phyloP scores from a whole-genome alignment of 1,140 invertebrate species.

The Habropoda laboriosa region DNA sequence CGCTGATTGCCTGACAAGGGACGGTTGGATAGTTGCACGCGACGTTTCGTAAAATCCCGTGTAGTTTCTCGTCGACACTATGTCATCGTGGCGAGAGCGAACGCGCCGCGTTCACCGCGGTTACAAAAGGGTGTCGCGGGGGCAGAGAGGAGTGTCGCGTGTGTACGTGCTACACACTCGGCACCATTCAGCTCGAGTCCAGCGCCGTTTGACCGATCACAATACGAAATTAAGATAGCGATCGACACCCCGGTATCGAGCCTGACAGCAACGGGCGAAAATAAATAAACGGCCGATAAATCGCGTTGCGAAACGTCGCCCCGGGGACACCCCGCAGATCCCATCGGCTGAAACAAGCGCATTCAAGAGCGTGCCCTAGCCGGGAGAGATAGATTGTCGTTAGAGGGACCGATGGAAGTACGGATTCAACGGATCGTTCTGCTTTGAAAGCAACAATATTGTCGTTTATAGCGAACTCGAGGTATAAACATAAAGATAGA shows the following conservation, averaged over 20 bases:
- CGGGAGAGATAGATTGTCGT: constrained; percentile 27
- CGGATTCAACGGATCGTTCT: not conserved
- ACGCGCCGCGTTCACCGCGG: not conserved
- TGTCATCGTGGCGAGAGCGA: constrained; percentile 33
- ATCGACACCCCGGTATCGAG: constrained; percentile 65
- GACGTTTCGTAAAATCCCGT: constrained; percentile 46
- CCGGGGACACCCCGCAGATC: constrained; percentile 42
- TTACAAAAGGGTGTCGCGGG: constrained; percentile 42
- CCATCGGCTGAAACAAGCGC: constrained; percentile 41
- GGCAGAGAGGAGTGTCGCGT: constrained; percentile 28
- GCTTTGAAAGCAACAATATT: not conserved
- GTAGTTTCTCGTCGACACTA: constrained; percentile 50
- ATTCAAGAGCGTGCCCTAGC: constrained; percentile 10
- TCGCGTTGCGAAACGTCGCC: constrained; percentile 61
- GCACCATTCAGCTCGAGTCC: constrained; percentile 8
- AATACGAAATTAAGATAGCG: constrained; percentile 72
- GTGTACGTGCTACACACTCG: constrained; percentile 12
- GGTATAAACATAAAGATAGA: no score
- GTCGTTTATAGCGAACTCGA: not conserved
- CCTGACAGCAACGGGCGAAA: constrained; percentile 55
- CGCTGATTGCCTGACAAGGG: constrained; percentile 53
- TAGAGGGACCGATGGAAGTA: constrained; percentile 9
- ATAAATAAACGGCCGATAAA: constrained; percentile 67
- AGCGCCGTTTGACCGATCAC: constrained; percentile 59
- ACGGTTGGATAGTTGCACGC: constrained; percentile 37